These are phyloP conservation scores for Drosophila punjabiensis DNA, from an alignment of 1,140 invertebrate genomes.

Conservation along the genomic window DNA sequence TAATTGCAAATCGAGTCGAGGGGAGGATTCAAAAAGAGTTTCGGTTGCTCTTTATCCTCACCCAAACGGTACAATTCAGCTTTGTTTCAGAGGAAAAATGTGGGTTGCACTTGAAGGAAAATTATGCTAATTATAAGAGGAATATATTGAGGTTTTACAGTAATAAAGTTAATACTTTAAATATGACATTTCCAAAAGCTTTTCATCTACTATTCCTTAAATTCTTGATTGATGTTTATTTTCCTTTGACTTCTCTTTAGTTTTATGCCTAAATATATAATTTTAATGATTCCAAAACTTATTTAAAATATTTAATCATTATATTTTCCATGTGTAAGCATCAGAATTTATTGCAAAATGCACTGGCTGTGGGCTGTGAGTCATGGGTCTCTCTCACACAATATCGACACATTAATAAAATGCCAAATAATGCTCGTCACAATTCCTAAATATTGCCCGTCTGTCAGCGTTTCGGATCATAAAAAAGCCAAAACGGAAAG, in stretches of 20 bases:
- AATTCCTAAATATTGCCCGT: slow-evolving; percentile 46
- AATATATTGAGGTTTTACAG: too few relatives aligned
- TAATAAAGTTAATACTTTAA: background rate
- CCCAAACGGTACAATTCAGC: background rate
- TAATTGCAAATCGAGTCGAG: slow-evolving; percentile 34
- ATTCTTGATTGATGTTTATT: too few relatives aligned
- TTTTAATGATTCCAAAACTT: background rate
- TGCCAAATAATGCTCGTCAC: slow-evolving; percentile 59
- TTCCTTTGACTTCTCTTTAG: background rate
- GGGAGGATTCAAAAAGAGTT: slow-evolving; percentile 2
- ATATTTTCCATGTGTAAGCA: background rate
- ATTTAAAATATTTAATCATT: background rate
- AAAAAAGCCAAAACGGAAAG: slow-evolving; percentile 40
- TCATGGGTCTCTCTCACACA: slow-evolving; percentile 35
- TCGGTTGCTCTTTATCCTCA: background rate
- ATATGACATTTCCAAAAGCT: background rate
- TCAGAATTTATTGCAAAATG: slow-evolving; percentile 12
- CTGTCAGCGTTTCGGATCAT: slow-evolving; percentile 42
- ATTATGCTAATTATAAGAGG: too few relatives aligned
- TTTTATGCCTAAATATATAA: background rate
- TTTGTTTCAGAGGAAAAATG: background rate
- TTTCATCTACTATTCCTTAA: background rate
- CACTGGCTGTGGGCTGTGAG: slow-evolving; percentile 18
- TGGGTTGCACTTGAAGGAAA: background rate
- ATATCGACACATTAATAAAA: slow-evolving; percentile 64